These are phyloP conservation scores for Erpornis zantholeuca DNA, from an alignment of 2,113 vertebrate genomes.

Conservation along the genomic window DNA sequence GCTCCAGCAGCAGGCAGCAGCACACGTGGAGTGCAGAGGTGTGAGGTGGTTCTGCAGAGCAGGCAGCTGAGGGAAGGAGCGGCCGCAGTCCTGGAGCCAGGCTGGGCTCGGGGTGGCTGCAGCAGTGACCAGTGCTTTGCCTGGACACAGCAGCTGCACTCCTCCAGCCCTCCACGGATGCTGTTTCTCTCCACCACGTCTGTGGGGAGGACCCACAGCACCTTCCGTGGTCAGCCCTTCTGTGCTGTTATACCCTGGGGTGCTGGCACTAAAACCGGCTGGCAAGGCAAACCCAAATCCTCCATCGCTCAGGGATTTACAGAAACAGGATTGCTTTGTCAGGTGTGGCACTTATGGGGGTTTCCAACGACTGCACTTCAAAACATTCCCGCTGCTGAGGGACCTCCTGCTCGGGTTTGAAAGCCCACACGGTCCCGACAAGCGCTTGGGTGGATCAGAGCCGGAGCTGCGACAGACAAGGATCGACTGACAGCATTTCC, in stretches of 20 bases:
- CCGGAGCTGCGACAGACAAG: not conserved
- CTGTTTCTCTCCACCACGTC: not conserved
- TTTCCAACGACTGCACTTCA: not conserved
- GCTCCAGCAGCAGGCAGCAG: not conserved
- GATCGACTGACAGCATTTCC: not conserved
- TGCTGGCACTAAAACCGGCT: not conserved
- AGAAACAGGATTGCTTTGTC: not conserved
- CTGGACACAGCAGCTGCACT: not conserved
- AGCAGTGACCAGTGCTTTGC: not conserved
- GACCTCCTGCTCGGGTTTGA: not conserved
- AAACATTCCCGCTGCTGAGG: not conserved
- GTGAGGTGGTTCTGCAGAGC: rapidly evolving
- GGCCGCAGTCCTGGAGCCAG: not conserved
- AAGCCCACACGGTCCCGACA: not conserved
- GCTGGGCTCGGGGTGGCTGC: not conserved
- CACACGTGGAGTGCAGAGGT: not conserved
- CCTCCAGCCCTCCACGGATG: not conserved
- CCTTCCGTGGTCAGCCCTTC: not conserved
- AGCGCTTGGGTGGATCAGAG: not conserved
- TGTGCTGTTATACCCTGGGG: rapidly evolving
- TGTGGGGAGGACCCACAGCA: not conserved
- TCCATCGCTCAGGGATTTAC: not conserved
- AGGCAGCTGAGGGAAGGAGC: not conserved
- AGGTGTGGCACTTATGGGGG: not conserved
- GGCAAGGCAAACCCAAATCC: not conserved